Conservation (phyloP, 2,888 invertebrate genomes). For the Ectropis crepuscularia region DNA sequence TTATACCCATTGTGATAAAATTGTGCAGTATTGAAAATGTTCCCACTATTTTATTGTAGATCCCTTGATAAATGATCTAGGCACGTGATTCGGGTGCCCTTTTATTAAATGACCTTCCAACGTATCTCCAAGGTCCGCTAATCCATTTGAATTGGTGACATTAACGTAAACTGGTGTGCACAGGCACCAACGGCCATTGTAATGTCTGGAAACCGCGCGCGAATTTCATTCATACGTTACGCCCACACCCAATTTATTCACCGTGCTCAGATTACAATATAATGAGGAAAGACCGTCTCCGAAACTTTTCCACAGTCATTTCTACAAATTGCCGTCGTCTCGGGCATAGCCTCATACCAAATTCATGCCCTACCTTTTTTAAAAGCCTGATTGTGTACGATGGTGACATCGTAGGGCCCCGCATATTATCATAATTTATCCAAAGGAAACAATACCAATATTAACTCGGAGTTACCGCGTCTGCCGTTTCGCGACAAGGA, state of each 20-base stretch:
- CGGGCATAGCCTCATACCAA: constrained; percentile 34
- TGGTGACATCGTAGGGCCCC: background rate
- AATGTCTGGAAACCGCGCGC: constrained; percentile 49
- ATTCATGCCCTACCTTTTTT: constrained; percentile 36
- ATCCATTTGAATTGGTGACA: constrained; percentile 35
- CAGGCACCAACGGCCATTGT: constrained; percentile 52
- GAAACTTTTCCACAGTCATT: constrained; percentile 49
- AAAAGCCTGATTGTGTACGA: constrained; percentile 12
- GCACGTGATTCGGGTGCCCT: background rate
- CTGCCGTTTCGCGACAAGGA: constrained; percentile 15
- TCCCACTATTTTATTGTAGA: background rate
- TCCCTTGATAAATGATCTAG: background rate
- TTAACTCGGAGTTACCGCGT: constrained; percentile 10
- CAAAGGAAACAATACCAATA: constrained; percentile 8
- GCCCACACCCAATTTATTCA: constrained; percentile 72
- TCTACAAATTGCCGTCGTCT: constrained; percentile 45
- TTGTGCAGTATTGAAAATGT: no score
- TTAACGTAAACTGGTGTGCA: constrained; percentile 52
- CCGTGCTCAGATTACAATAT: constrained; percentile 64
- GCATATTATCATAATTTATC: constrained; percentile 13
- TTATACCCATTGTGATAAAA: no score
- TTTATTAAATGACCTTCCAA: constrained; percentile 28
- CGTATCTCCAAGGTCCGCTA: constrained; percentile 29
- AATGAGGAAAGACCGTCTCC: constrained; percentile 64
- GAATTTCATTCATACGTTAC: constrained; percentile 72